A percentile compares a stretch with the other conserved stretches of the same genome.
Conservation (phyloP, 2,888 invertebrate species). For the Lithodes maja region DNA sequence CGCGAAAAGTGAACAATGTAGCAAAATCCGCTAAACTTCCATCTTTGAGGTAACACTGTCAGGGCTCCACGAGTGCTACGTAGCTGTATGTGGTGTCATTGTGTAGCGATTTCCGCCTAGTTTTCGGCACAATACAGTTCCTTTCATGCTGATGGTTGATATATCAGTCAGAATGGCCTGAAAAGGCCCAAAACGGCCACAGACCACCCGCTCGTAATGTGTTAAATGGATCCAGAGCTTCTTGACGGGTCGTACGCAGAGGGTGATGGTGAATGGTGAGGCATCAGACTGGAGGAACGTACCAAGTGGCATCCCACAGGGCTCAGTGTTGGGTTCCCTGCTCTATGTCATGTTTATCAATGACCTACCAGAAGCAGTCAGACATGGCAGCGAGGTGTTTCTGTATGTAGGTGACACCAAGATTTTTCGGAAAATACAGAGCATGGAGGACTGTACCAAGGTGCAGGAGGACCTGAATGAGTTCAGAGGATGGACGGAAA, state of each 20-base stretch:
- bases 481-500: conserved; percentile 6
- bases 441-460: neutral
- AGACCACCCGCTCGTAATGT: no score
- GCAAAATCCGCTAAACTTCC: no score
- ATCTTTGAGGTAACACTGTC: no score
- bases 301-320: neutral
- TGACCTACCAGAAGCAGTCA: conserved; percentile 29
- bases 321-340: neutral
- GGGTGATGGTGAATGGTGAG: neutral
- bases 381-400: conserved; percentile 14
- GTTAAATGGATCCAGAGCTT: conserved; percentile 16
- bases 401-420: conserved; percentile 11
- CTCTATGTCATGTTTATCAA: neutral
- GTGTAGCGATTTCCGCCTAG: no score
- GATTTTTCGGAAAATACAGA: conserved; percentile 3
- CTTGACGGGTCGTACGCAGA: neutral
- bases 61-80: no score
- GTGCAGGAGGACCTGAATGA: conserved; percentile 31
- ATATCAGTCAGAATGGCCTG: no score
- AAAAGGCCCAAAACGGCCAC: no score
- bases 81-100: no score
- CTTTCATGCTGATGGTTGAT: no score
- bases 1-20: no score
- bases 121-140: no score
- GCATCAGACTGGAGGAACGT: conserved; percentile 9